phyloP scores from a whole-genome alignment of 2,113 vertebrate genomes.

The Gobio gobio region DNA sequence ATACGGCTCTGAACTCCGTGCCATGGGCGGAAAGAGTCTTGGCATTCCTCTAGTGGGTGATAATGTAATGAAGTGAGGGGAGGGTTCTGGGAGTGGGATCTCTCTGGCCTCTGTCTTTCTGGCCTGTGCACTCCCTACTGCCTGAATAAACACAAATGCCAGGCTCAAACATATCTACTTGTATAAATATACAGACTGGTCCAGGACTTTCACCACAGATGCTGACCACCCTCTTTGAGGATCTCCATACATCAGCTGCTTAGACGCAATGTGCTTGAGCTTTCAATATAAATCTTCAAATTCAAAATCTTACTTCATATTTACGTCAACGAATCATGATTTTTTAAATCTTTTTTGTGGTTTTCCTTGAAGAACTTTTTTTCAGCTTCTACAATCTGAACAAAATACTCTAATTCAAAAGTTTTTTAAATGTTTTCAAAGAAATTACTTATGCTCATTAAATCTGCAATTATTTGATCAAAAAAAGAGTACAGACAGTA shows the following conservation, averaged over 20 bases:
- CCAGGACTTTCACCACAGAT: constrained; percentile 63
- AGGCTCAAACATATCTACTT: constrained; percentile 72
- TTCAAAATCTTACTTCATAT: neutral
- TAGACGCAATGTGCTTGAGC: neutral
- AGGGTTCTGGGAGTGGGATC: constrained; percentile 8
- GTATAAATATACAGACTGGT: constrained; percentile 70
- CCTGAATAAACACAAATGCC: constrained; percentile 75
- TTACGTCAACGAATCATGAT: neutral
- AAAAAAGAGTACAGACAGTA: neutral
- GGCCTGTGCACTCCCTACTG: constrained; percentile 64
- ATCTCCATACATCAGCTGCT: neutral
- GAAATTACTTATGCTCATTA: neutral
- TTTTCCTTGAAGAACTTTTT: neutral
- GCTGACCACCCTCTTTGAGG: constrained; percentile 37
- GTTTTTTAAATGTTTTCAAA: neutral
- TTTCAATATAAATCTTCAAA: neutral
- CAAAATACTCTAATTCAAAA: neutral
- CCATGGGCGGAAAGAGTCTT: constrained; percentile 65
- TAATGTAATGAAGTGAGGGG: constrained; percentile 67
- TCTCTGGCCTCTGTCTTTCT: constrained; percentile 59
- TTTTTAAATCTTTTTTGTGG: neutral
- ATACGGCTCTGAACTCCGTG: constrained; percentile 47
- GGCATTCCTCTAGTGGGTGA: constrained; percentile 77
- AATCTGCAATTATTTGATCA: neutral
- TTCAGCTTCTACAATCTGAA: neutral